These are phyloP conservation scores for Mohoua ochrocephala DNA, from an alignment of 2,113 vertebrate genomes.

Conservation along the genomic window DNA sequence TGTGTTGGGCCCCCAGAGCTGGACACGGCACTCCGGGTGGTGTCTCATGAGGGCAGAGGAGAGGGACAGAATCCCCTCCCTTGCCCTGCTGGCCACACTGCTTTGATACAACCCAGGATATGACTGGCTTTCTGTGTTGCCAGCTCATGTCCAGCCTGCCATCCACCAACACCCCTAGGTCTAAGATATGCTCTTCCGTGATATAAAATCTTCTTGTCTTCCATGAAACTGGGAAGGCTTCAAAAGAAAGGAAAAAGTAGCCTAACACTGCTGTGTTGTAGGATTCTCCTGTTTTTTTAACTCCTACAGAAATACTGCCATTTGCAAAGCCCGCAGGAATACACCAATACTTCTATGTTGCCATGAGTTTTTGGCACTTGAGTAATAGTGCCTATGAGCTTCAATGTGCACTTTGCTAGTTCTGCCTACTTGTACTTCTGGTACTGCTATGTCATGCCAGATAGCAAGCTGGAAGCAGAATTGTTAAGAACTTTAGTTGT, in stretches of 20 bases:
- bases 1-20: not conserved
- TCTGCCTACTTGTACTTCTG: not conserved
- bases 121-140: not conserved
- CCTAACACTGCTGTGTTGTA: not conserved
- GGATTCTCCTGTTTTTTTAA: not conserved
- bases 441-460: not conserved
- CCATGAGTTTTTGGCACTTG: not conserved
- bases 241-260: not conserved
- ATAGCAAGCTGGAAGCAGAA: not conserved
- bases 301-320: not conserved
- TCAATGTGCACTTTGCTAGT: not conserved
- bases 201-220: not conserved
- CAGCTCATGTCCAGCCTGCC: not conserved
- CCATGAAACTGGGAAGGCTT: not conserved
- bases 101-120: not conserved
- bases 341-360: not conserved
- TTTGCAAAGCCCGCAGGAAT: not conserved
- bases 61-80: not conserved
- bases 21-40: not conserved
- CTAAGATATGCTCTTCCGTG: not conserved
- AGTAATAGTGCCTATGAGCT: not conserved
- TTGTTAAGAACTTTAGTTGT: not conserved
- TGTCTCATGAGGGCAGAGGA: not conserved
- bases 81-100: rapidly evolving
- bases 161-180: no score